phyloP scores from a whole-genome alignment of 1,140 invertebrate species.

The Penaeus chinensis region DNA sequence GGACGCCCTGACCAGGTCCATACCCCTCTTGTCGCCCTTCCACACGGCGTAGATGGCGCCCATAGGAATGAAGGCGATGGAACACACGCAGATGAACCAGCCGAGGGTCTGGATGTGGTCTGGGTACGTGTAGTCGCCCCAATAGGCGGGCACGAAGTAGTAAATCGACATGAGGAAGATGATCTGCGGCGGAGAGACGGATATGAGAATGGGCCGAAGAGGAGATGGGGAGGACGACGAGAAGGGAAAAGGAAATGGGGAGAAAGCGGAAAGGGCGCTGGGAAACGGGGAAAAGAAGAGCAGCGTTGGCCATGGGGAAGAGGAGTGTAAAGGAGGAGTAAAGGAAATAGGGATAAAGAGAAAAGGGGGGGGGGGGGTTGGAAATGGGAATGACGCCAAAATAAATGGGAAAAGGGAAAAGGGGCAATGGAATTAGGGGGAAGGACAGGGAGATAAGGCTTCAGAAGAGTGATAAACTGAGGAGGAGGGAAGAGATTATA shows the following conservation, averaged over 20 bases:
- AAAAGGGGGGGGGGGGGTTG: too few relatives aligned
- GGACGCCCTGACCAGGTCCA: constrained; percentile 31
- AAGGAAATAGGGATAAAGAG: too few relatives aligned
- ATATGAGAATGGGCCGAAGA: too few relatives aligned
- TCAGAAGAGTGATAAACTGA: constrained; percentile 16
- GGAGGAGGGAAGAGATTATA: constrained; percentile 16
- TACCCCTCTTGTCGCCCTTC: constrained; percentile 42
- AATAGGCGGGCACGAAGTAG: constrained; percentile 69
- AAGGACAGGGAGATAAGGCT: too few relatives aligned
- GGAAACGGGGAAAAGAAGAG: too few relatives aligned
- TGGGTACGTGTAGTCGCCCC: constrained; percentile 71
- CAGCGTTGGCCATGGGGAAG: too few relatives aligned
- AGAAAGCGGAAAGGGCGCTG: too few relatives aligned
- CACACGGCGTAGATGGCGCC: constrained; percentile 31
- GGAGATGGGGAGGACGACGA: too few relatives aligned
- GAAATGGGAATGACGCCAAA: too few relatives aligned
- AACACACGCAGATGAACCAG: constrained; percentile 71
- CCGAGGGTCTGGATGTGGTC: constrained; percentile 72
- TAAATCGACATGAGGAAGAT: constrained; percentile 71
- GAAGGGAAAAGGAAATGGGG: too few relatives aligned
- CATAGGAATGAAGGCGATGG: constrained; percentile 71
- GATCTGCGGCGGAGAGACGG: constrained; percentile 66
- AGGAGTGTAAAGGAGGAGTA: too few relatives aligned
- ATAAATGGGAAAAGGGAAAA: not conserved
- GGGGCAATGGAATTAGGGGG: not conserved